These are phyloP conservation scores for Xyliphius kryptos DNA, from an alignment of 2,113 vertebrate genomes.

Conservation along the genomic window DNA sequence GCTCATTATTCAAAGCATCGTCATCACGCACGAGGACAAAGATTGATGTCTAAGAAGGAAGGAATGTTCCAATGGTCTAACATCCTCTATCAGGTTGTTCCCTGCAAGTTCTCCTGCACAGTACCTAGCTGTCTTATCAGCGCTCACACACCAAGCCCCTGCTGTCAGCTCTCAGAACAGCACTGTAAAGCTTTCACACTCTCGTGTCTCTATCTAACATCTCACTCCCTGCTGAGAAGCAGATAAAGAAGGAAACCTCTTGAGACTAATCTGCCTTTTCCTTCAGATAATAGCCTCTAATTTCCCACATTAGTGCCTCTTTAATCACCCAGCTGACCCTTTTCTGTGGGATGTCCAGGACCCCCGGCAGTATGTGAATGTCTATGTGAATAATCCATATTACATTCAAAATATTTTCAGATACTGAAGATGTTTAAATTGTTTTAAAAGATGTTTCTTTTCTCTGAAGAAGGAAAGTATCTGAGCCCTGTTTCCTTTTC, in stretches of 20 bases:
- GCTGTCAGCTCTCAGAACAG: background rate
- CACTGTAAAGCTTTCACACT: background rate
- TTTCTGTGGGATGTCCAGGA: too few species aligned
- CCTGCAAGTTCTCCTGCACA: too few species aligned
- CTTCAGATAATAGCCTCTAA: conserved; percentile 63
- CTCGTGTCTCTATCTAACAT: background rate
- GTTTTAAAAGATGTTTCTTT: too few species aligned
- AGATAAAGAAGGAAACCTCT: conserved; percentile 28
- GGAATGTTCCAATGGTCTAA: too few species aligned
- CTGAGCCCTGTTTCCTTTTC: background rate
- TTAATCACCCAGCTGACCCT: conserved; percentile 65
- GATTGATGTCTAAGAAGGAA: too few species aligned
- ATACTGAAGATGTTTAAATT: background rate
- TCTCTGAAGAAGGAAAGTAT: background rate
- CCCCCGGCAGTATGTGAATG: too few species aligned
- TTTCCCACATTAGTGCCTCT: conserved; percentile 68
- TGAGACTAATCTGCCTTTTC: conserved; percentile 30
- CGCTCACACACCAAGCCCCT: too few species aligned
- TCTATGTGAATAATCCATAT: too few species aligned
- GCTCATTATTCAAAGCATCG: too few species aligned
- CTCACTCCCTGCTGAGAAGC: conserved; percentile 7
- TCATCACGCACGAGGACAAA: too few species aligned
- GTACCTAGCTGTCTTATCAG: too few species aligned
- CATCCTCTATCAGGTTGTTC: too few species aligned
- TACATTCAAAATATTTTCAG: background rate